phyloP scores from a whole-genome alignment of 2,113 vertebrate species.

The Labeo catla region DNA sequence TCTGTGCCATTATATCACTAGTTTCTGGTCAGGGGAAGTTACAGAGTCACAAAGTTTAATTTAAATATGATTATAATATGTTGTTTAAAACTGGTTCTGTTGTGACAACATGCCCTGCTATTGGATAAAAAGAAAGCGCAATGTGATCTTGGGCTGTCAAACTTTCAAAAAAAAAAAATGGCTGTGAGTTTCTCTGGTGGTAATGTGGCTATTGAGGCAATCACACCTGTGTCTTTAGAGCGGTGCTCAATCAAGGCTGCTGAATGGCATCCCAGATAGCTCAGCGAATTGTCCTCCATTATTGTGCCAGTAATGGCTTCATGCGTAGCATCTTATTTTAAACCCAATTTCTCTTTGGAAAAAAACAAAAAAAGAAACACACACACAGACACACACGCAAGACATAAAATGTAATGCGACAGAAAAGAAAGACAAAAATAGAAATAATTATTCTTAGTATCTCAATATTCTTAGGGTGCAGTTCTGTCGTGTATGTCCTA shows the following conservation, averaged over 20 bases:
- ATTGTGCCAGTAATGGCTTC: slow-evolving; percentile 48
- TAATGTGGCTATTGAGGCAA: slow-evolving; percentile 40
- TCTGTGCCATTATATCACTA: neutral
- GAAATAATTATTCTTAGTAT: neutral
- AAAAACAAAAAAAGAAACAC: neutral
- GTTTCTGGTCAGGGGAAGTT: neutral
- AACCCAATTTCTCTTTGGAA: slow-evolving; percentile 45
- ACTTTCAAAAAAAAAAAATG: neutral
- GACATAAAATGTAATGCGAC: slow-evolving; percentile 10
- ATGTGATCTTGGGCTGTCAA: slow-evolving; percentile 2
- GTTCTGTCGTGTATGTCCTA: neutral
- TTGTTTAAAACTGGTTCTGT: neutral
- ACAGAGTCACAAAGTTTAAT: neutral
- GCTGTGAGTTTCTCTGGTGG: neutral
- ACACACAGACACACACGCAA: neutral
- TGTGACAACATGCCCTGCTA: neutral
- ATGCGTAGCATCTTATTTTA: slow-evolving; percentile 40
- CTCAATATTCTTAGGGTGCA: neutral
- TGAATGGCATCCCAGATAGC: slow-evolving; percentile 50
- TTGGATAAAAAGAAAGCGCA: neutral
- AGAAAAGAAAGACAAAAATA: neutral
- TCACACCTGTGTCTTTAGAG: slow-evolving; percentile 43
- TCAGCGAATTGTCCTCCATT: slow-evolving; percentile 42
- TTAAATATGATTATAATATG: neutral
- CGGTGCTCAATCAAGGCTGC: slow-evolving; percentile 50